A percentile compares a stretch with the other conserved stretches of the same genome.
phyloP scores from a whole-genome alignment of 2,797 vertebrate species.

The Dromococcyx pavoninus region DNA sequence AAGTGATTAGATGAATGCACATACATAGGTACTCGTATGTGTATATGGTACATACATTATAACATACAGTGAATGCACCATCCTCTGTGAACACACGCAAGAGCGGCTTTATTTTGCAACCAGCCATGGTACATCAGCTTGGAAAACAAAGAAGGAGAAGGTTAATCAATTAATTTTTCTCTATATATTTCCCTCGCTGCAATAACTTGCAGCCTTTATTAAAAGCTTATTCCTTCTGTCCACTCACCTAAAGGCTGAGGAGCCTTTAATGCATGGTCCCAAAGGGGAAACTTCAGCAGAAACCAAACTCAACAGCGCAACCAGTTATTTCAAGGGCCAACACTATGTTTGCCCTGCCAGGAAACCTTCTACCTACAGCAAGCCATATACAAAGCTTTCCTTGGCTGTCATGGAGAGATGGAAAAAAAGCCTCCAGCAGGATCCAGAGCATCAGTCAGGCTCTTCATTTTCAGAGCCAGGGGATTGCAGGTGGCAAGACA shows the following conservation, averaged over 20 bases:
- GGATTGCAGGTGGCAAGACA: not conserved
- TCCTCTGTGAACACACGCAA: not conserved
- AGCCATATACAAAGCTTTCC: not conserved
- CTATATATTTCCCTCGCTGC: not conserved
- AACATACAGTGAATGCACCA: not conserved
- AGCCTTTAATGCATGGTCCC: not conserved
- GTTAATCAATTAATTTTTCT: not conserved
- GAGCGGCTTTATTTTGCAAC: not conserved
- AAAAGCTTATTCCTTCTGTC: not conserved
- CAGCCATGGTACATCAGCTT: not conserved
- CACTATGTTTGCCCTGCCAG: not conserved
- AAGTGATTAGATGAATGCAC: not conserved
- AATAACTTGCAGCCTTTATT: not conserved
- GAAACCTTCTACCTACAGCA: not conserved
- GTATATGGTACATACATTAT: too few species aligned
- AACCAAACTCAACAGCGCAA: not conserved
- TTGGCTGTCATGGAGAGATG: not conserved
- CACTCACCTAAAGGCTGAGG: not conserved
- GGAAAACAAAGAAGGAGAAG: not conserved
- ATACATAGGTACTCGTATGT: accelerated
- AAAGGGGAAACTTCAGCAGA: not conserved
- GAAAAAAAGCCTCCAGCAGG: not conserved
- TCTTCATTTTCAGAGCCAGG: not conserved
- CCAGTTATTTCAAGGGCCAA: not conserved
- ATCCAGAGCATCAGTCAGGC: not conserved